Evolutionary conservation across 2,797 vertebrate genomes (phyloP).

Genomic region (Parauchenoglanis punctatus): DNA sequence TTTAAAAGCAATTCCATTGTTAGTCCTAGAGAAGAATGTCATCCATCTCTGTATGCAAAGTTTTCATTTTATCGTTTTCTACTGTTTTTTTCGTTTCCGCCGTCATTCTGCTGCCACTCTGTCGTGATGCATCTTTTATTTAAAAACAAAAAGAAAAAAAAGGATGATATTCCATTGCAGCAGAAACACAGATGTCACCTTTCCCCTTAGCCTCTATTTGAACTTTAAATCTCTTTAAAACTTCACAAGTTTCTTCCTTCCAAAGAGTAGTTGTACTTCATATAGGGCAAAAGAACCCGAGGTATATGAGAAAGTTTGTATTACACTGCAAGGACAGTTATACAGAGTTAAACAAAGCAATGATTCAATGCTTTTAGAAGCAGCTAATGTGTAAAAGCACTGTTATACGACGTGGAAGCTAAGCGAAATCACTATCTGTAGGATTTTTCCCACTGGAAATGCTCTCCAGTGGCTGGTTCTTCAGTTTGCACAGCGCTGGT

Average conservation of each 20-base stretch:
- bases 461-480: slow-evolving; percentile 22
- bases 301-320: neutral
- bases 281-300: neutral
- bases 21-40: neutral
- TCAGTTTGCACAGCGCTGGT: slow-evolving; percentile 4
- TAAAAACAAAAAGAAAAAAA: neutral
- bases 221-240: neutral
- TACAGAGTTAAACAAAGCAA: neutral
- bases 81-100: neutral
- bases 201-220: neutral
- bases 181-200: neutral
- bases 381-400: neutral
- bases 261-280: neutral
- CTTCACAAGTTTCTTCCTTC: neutral
- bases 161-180: neutral
- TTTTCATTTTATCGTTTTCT: neutral
- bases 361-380: neutral
- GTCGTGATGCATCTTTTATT: neutral
- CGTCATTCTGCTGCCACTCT: neutral
- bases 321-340: neutral
- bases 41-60: neutral
- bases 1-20: neutral
- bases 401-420: slow-evolving; percentile 3
- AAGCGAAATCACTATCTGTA: slow-evolving; percentile 1
- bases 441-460: slow-evolving; percentile 9